Base-by-base conservation (phyloP, 2,113 vertebrate species). In the Toxotes jaculatrix region DNA sequence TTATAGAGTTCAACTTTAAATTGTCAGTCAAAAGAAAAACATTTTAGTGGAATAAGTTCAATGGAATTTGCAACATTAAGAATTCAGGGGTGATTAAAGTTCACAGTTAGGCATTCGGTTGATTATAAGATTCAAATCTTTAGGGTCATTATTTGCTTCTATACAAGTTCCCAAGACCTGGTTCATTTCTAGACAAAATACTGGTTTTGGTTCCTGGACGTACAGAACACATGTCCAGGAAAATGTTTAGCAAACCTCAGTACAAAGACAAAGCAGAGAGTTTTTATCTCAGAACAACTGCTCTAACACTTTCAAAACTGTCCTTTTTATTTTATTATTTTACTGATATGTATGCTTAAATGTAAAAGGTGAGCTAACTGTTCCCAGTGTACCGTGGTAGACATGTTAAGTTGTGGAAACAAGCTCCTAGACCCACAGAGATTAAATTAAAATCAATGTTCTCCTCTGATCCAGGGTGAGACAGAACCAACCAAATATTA, bases 131-230 rank as follows among this genome's bases (percentile, higher is more conserved):
- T n/a, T 62, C 0, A 38, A 71, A 45, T 31, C 3, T 23, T 69
- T 6, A 74, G 53, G 31, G 19, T 11, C 10, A 23, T 36, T 65
- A 19, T 70, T 51, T 64, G 51, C 23, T 78, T 64, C 63, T 31
- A 53, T 72, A 43, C 4, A 56, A 31, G 7, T 49, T 67, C 55
- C 65, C 14, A 38, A 66, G 38, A 61, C 34, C 34, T 72, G 17
- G 4, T 59, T 19, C 51, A 9, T n/a, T 70, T 14, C 31, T 47
- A 3, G 2, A 55, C 51, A 55, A 55, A 55, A 51, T 16, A 45
- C 12, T 45, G 47, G 47, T 49, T 49, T 49, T 27, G 27, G 27
- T 27, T 53, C 7, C 47, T 49, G 47, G 45, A 21, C 49, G 21
- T 21, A 51, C 31, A 47, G 14, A 27, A 27, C 27, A 27, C 27